Percentiles rank a stretch among this genome's conserved stretches.
Conservation (phyloP, 1,140 invertebrate genomes). For the Drusus annulatus region DNA sequence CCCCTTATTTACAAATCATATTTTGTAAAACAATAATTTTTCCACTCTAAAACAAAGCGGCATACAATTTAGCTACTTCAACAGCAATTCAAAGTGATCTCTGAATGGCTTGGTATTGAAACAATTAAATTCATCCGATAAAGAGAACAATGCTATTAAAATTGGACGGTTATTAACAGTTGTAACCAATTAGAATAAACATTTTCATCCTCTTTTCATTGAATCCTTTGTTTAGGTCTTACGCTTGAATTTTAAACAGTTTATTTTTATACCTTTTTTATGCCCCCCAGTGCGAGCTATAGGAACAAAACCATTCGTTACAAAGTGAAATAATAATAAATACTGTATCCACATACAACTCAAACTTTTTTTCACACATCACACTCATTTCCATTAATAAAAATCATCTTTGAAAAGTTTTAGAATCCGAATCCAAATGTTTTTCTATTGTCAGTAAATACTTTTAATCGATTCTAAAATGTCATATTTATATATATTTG, state of each 20-base stretch:
- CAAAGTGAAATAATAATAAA: not conserved
- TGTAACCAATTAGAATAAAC: constrained; percentile 24
- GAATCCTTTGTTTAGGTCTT: constrained; percentile 19
- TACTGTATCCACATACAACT: not conserved
- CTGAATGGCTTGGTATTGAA: not conserved
- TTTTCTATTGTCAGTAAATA: too few species aligned
- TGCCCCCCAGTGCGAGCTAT: constrained; percentile 33
- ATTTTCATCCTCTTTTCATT: not conserved
- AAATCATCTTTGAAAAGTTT: too few species aligned
- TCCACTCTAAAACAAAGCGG: too few species aligned
- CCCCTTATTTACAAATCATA: too few species aligned
- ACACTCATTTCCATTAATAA: not conserved
- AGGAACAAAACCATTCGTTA: constrained; percentile 20
- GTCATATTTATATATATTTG: too few species aligned
- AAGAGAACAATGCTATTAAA: constrained; percentile 8
- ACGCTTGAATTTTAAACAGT: not conserved
- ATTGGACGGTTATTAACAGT: not conserved
- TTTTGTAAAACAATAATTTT: too few species aligned
- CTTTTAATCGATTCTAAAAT: too few species aligned
- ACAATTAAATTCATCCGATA: not conserved
- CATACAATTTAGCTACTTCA: too few species aligned
- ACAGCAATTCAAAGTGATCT: too few species aligned
- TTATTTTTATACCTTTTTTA: constrained; percentile 21
- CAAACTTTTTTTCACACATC: not conserved
- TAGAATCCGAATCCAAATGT: too few species aligned